Conservation (phyloP, 2,888 invertebrate species). For the Acanthosepion lycidas region DNA sequence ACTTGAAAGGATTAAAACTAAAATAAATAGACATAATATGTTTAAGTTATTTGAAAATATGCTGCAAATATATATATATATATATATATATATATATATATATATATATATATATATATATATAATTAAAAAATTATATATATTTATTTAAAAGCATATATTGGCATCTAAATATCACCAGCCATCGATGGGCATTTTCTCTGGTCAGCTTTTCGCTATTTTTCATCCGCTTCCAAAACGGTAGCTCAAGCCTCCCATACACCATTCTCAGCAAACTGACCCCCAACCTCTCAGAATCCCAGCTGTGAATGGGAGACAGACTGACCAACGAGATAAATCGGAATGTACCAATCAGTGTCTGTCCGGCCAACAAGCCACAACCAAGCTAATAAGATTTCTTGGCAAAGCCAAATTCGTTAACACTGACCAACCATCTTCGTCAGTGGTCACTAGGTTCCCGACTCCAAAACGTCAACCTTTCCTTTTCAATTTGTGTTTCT, state of each 20-base stretch:
- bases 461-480: constrained; percentile 15
- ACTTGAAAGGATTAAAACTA: too few species aligned
- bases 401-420: constrained; percentile 33
- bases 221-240: not conserved
- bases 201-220: not conserved
- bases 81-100: too few species aligned
- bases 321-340: not conserved
- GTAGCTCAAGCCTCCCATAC: not conserved
- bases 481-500: constrained; percentile 16
- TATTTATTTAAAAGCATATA: too few species aligned
- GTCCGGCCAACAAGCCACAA: constrained; percentile 8
- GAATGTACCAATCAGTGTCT: not conserved
- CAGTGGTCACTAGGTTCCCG: not conserved
- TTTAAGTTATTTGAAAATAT: too few species aligned
- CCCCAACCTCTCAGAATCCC: not conserved
- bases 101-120: too few species aligned
- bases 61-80: too few species aligned
- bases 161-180: not conserved
- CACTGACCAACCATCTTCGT: not conserved
- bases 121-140: too few species aligned
- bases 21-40: too few species aligned
- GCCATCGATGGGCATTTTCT: not conserved
- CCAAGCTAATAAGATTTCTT: constrained; percentile 33
- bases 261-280: not conserved
- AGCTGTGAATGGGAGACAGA: not conserved